These are phyloP conservation scores for Babyrousa celebensis DNA, from an alignment of 2,797 vertebrate genomes.

Conservation along the genomic window DNA sequence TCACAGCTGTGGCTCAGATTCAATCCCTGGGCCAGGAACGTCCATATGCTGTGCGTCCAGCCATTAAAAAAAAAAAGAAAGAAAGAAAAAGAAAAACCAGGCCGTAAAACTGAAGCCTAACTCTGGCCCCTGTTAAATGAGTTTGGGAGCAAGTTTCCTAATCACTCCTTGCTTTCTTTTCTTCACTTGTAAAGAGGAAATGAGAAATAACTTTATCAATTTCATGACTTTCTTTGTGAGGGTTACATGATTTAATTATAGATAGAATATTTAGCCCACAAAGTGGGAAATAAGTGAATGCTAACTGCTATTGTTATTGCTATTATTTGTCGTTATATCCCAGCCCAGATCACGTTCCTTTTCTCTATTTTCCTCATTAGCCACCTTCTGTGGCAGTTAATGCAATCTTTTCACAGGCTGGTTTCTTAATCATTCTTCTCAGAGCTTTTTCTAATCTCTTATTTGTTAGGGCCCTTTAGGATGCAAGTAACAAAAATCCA, in stretches of 20 bases:
- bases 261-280: not conserved
- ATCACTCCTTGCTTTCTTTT: not conserved
- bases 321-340: not conserved
- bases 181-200: not conserved
- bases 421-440: not conserved
- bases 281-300: not conserved
- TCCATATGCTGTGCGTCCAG: too few relatives aligned
- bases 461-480: not conserved
- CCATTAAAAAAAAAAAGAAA: too few relatives aligned
- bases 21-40: too few relatives aligned
- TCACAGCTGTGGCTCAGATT: too few relatives aligned
- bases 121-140: not conserved
- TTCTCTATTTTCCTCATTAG: not conserved
- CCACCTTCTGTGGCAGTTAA: not conserved
- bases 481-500: not conserved
- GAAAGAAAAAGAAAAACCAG: too few relatives aligned
- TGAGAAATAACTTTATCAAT: not conserved
- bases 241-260: not conserved
- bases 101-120: not conserved
- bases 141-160: not conserved
- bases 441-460: not conserved
- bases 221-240: constrained; percentile 7
- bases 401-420: not conserved
- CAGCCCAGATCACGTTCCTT: not conserved
- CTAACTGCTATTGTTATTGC: not conserved